Evolutionary conservation across 2,797 vertebrate genomes (phyloP), one percentile per base, ranked within the genome.

Genomic region (Delichon dasypus): DNA sequence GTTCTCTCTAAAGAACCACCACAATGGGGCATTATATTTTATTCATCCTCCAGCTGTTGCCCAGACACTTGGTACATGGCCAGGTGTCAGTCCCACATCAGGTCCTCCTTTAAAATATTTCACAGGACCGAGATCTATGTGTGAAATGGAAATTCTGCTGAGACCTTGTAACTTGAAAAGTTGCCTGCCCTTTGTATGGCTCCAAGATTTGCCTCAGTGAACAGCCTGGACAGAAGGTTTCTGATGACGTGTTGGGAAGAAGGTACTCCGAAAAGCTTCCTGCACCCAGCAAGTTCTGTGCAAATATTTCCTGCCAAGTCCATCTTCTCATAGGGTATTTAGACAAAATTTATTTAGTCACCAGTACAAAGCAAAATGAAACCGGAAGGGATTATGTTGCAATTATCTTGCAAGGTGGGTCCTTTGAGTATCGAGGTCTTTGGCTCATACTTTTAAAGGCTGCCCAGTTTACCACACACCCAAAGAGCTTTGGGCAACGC

Each of bases 1-100:
- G n/a, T n/a, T n/a, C n/a, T n/a, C n/a, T n/a, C n/a, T n/a, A n/a
- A n/a, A n/a, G n/a, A n/a, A n/a, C n/a, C n/a, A n/a, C 36, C 36
- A 36, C 36, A 36, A 36, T 36, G 36, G 90, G 81, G 57, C 72
- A 58, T 40, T 72, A 57, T 89, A 73, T 61, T 91, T 95, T 93
- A 95, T 91, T 95, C 89, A 50, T 54, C 66, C 66, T 88, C 62
- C 93, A 86, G 90, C 70, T 84, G 20, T 72, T 61, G 93, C 89
- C 91, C 70, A 84, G 93, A 83, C 92, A 81, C 66, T 80, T 95
- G 94, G 84, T 85, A 48, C 61, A 22, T 1, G 16, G 90, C 88
- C 89, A 90, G 91, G 55, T 70, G 64, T 84, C 92, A 87, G 50
- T 67, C 78, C 75, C 51, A 81, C 70, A 48, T 48, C 57, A 60